Evolutionary conservation across 2,888 invertebrate genomes (phyloP).

Genomic region (Diachrysia chrysitis): DNA sequence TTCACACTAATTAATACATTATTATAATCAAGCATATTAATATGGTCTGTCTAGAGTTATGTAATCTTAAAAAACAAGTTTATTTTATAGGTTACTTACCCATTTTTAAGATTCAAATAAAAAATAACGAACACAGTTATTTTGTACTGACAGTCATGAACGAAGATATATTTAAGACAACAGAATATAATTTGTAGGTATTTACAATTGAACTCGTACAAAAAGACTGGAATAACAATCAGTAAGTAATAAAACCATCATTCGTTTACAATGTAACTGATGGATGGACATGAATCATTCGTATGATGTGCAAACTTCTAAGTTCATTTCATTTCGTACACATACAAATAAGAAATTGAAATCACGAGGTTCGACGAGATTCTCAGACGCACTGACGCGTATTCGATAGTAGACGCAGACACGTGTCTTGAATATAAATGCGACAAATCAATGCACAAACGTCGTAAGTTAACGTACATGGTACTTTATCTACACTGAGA

Average conservation of each 20-base stretch:
- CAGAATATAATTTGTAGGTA: slow-evolving; percentile 42
- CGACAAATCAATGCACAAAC: slow-evolving; percentile 43
- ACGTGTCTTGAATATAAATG: slow-evolving; percentile 52
- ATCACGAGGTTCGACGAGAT: slow-evolving; percentile 54
- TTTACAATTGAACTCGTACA: slow-evolving; percentile 19
- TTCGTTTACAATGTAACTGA: slow-evolving; percentile 43
- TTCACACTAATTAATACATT: background rate
- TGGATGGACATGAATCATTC: slow-evolving; percentile 53
- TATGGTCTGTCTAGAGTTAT: background rate
- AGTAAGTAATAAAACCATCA: slow-evolving; percentile 38
- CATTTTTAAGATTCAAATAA: background rate
- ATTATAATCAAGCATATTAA: background rate
- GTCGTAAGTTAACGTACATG: slow-evolving; percentile 60
- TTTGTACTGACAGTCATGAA: background rate
- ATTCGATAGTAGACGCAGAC: slow-evolving; percentile 43
- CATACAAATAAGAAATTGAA: slow-evolving; percentile 52
- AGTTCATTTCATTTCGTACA: slow-evolving; percentile 38
- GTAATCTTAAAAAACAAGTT: too few relatives aligned
- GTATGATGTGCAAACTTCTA: slow-evolving; percentile 32
- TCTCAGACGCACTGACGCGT: slow-evolving; percentile 59
- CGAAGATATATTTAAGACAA: slow-evolving; percentile 9
- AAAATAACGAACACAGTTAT: background rate
- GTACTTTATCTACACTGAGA: slow-evolving; percentile 37
- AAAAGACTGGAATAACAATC: slow-evolving; percentile 41
- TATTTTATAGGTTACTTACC: too few relatives aligned